phyloP scores from a whole-genome alignment of 2,888 invertebrate species.

The Latrodectus elegans region DNA sequence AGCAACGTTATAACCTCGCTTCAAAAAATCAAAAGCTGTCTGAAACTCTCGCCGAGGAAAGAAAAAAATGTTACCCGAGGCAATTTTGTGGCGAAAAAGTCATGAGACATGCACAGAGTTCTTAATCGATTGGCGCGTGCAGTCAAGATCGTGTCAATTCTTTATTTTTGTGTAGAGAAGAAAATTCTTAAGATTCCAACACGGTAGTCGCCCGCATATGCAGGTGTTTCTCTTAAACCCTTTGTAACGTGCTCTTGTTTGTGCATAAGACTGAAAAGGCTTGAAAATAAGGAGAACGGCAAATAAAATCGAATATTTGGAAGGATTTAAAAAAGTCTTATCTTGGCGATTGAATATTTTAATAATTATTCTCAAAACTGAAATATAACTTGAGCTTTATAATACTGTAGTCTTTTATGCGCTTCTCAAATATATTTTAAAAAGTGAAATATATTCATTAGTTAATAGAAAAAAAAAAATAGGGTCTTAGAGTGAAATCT shows the following conservation, averaged over 20 bases:
- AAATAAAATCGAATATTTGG: background rate
- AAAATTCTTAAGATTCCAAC: slow-evolving; percentile 40
- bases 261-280: background rate
- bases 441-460: too few relatives aligned
- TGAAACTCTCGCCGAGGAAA: background rate
- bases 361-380: too few relatives aligned
- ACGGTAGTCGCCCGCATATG: slow-evolving; percentile 5
- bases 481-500: too few relatives aligned
- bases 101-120: too few relatives aligned
- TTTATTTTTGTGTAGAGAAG: slow-evolving; percentile 45
- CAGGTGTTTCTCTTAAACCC: slow-evolving; percentile 36
- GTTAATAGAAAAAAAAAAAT: too few relatives aligned
- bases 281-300: background rate
- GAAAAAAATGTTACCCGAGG: background rate
- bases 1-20: too few relatives aligned
- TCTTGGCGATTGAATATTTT: too few relatives aligned
- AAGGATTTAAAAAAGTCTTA: too few relatives aligned
- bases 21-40: background rate
- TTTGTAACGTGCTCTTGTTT: slow-evolving; percentile 25
- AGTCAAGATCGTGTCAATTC: slow-evolving; percentile 5
- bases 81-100: background rate
- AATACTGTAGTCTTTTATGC: too few relatives aligned
- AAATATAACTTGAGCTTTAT: too few relatives aligned
- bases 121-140: slow-evolving; percentile 12
- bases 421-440: too few relatives aligned